Evolutionary conservation across 2,797 vertebrate species (phyloP).

Genomic region (Pipistrellus kuhlii): DNA sequence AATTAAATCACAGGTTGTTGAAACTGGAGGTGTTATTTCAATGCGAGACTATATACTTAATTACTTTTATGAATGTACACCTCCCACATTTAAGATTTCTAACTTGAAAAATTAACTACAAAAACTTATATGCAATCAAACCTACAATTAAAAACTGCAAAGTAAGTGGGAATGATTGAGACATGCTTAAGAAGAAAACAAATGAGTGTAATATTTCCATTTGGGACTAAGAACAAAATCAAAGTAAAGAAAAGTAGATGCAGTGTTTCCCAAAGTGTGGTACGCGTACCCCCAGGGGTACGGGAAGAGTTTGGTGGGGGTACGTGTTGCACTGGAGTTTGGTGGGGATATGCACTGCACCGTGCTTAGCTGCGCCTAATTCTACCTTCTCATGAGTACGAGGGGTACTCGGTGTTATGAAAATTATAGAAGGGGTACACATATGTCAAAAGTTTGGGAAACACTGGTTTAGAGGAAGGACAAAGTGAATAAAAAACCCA

Average conservation of each 20-base stretch:
- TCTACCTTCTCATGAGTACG: too few relatives aligned
- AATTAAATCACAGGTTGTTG: conserved; percentile 24
- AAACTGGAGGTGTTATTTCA: conserved; percentile 53
- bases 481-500: not conserved
- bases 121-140: conserved; percentile 19
- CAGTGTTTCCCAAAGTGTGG: not conserved
- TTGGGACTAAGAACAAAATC: conserved; percentile 42
- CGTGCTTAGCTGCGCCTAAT: too few relatives aligned
- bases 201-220: not conserved
- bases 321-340: too few relatives aligned
- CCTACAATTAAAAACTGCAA: conserved; percentile 45
- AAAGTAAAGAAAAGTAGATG: conserved; percentile 6
- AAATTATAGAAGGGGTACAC: too few relatives aligned
- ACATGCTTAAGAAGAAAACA: conserved; percentile 63
- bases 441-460: too few relatives aligned
- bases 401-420: too few relatives aligned
- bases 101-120: conserved; percentile 34
- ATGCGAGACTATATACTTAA: conserved; percentile 19
- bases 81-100: conserved; percentile 47
- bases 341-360: too few relatives aligned
- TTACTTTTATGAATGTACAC: conserved; percentile 17
- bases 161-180: conserved; percentile 9
- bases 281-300: too few relatives aligned
- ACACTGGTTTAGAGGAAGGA: not conserved
- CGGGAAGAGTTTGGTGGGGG: too few relatives aligned